Conservation (phyloP, 2,888 invertebrate species). For the Pachymerium ferrugineum region DNA sequence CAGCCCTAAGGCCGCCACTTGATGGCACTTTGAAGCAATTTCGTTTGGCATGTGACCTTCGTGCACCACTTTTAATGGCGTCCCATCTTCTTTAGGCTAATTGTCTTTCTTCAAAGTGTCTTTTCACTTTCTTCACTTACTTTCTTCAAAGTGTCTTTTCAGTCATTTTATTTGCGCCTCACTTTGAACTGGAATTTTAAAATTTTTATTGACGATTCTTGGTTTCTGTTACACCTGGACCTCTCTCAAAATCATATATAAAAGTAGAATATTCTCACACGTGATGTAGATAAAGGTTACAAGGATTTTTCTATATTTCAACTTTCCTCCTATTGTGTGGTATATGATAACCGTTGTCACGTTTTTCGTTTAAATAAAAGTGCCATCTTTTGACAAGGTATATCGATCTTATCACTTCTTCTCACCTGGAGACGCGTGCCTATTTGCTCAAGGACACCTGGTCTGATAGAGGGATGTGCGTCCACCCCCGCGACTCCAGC, state of each 20-base stretch:
- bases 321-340: too few relatives aligned
- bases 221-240: too few relatives aligned
- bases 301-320: too few relatives aligned
- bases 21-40: constrained; percentile 27
- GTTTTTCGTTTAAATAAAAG: background rate
- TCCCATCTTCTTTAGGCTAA: constrained; percentile 1
- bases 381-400: constrained; percentile 6
- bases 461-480: background rate
- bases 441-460: constrained; percentile 27
- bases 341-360: too few relatives aligned
- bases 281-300: too few relatives aligned
- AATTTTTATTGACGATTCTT: too few relatives aligned
- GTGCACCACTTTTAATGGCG: constrained; percentile 22
- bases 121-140: background rate
- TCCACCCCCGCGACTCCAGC: constrained; percentile 22
- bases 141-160: too few relatives aligned
- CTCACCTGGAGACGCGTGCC: constrained; percentile 27
- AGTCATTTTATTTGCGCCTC: too few relatives aligned
- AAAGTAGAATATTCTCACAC: too few relatives aligned
- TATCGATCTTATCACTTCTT: constrained; percentile 1
- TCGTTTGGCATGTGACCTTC: constrained; percentile 14
- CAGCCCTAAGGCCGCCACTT: constrained; percentile 4
- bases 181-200: too few relatives aligned
- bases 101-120: background rate
- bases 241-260: too few relatives aligned